Conservation (phyloP, 2,113 vertebrate species). For the Saguinus midas region DNA sequence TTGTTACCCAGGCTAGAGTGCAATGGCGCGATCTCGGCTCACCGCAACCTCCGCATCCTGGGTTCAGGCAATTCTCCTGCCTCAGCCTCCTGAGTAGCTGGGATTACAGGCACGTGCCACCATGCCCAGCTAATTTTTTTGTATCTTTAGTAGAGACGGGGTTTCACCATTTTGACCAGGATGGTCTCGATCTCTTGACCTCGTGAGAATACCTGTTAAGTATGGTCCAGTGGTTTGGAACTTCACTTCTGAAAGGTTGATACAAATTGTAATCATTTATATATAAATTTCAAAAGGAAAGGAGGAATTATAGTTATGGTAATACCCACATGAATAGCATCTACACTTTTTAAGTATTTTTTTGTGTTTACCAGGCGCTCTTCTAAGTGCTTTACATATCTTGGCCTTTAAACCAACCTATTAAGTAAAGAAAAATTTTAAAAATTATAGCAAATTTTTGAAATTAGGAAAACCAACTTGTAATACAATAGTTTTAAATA, state of each 20-base stretch:
- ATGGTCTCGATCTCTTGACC: too few species aligned
- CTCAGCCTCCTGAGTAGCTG: too few species aligned
- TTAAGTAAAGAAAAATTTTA: slow-evolving; percentile 10
- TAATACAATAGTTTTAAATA: background rate
- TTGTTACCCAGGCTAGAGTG: too few species aligned
- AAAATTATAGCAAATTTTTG: background rate
- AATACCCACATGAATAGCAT: background rate
- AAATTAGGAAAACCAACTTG: background rate
- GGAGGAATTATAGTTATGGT: background rate
- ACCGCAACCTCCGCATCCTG: too few species aligned
- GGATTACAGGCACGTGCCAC: too few species aligned
- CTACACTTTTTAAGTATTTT: background rate
- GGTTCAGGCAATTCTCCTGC: too few species aligned
- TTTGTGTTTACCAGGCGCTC: background rate
- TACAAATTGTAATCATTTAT: background rate
- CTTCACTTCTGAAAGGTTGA: background rate
- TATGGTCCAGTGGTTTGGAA: background rate
- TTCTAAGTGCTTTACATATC: background rate
- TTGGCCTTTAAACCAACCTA: background rate
- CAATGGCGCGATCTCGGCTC: too few species aligned
- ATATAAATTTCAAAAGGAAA: background rate
- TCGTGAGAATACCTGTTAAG: background rate
- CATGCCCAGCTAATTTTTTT: too few species aligned
- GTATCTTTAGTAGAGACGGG: too few species aligned
- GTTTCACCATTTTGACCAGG: too few species aligned